Conservation (phyloP, 2,888 invertebrate genomes). For the Parnassius apollo region DNA sequence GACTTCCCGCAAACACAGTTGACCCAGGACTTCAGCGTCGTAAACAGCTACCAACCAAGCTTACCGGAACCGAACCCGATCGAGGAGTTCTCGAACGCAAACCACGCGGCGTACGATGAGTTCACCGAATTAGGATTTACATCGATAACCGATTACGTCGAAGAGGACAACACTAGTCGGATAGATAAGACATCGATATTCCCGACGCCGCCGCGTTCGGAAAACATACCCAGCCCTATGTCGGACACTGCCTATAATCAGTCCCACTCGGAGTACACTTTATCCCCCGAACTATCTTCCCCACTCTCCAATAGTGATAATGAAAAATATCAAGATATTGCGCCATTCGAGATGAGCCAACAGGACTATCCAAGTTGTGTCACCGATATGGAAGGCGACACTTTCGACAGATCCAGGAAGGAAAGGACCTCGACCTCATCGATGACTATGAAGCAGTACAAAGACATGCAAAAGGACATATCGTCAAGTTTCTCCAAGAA, state of each 20-base stretch:
- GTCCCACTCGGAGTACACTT: conserved; percentile 25
- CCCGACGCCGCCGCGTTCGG: conserved; percentile 62
- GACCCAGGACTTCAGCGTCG: conserved; percentile 23
- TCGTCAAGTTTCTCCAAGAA: conserved; percentile 51
- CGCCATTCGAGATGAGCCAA: conserved; percentile 33
- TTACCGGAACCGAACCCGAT: conserved; percentile 35
- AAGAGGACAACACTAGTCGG: conserved; percentile 19
- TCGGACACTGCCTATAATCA: conserved; percentile 48
- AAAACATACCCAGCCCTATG: conserved; percentile 55
- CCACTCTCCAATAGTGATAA: conserved; percentile 54
- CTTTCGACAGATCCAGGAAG: conserved; percentile 24
- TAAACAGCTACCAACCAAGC: conserved; percentile 20
- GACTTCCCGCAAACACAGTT: conserved; percentile 36
- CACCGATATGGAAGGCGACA: conserved; percentile 26
- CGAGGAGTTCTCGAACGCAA: conserved; percentile 37
- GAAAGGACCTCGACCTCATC: conserved; percentile 26
- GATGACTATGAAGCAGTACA: conserved; percentile 52
- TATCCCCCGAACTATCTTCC: conserved; percentile 52
- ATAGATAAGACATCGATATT: conserved; percentile 36
- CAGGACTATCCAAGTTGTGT: conserved; percentile 37
- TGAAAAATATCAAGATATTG: conserved; percentile 61
- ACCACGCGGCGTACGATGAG: conserved; percentile 37
- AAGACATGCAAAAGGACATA: conserved; percentile 65
- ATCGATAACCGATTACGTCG: conserved; percentile 31
- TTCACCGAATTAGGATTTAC: conserved; percentile 31